A percentile compares a stretch with the other conserved stretches of the same genome.
These are phyloP conservation scores for Enhydra lutris DNA, from an alignment of 2,113 vertebrate genomes.

Conservation along the genomic window DNA sequence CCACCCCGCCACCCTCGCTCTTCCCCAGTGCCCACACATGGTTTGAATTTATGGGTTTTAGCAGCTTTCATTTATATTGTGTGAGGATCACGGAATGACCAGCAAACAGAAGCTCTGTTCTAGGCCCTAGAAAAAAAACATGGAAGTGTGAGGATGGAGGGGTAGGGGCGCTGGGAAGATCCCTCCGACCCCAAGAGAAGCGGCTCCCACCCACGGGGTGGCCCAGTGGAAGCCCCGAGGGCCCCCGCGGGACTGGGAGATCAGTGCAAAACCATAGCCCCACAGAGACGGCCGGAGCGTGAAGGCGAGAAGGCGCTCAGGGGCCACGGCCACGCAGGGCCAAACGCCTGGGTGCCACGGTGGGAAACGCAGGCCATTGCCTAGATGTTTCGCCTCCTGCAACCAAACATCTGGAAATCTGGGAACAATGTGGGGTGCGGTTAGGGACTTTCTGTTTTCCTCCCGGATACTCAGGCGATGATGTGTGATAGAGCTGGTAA, in stretches of 20 bases:
- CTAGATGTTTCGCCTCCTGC: not conserved
- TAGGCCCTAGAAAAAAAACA: conserved; percentile 73
- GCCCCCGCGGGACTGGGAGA: not conserved
- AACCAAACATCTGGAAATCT: not conserved
- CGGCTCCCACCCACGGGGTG: not conserved
- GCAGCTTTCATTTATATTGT: conserved; percentile 81
- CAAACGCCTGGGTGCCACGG: not conserved
- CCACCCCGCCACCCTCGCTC: conserved; percentile 46
- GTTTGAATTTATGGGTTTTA: conserved; percentile 83
- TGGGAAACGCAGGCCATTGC: not conserved
- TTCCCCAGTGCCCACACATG: conserved; percentile 77
- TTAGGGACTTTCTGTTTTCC: not conserved
- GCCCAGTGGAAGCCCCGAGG: not conserved
- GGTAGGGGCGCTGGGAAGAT: not conserved
- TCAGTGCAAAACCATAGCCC: no score
- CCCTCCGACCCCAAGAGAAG: not conserved
- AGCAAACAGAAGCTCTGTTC: conserved; percentile 74
- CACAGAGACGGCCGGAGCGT: not conserved
- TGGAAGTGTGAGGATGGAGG: conserved; percentile 13
- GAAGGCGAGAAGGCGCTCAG: not conserved
- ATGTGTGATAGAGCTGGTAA: not conserved
- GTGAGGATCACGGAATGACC: conserved; percentile 69
- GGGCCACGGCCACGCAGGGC: not conserved
- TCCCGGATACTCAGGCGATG: not conserved
- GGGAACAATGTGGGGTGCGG: not conserved